Evolutionary conservation across 2,113 vertebrate genomes (phyloP).

Genomic region (Phrynosoma platyrhinos): DNA sequence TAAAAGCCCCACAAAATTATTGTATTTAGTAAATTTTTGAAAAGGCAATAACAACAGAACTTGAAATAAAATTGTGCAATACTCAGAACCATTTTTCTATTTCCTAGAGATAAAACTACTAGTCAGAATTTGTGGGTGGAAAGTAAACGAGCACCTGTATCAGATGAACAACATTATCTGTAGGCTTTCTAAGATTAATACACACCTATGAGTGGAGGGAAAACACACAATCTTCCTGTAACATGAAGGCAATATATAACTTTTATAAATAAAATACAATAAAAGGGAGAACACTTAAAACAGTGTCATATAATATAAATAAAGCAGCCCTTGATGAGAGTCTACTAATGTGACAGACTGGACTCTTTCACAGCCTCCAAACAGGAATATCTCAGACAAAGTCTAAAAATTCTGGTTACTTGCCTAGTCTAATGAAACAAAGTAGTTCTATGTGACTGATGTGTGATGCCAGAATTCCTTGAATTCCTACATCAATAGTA

Average conservation of each 20-base stretch:
- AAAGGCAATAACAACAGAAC: not conserved
- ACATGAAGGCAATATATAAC: constrained; percentile 49
- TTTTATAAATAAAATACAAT: constrained; percentile 74
- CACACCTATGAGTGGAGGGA: not conserved
- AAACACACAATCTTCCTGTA: constrained; percentile 45
- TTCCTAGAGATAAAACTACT: rapidly evolving
- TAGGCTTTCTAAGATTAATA: not conserved
- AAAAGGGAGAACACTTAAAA: constrained; percentile 61
- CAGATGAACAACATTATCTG: not conserved
- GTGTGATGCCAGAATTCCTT: constrained; percentile 4
- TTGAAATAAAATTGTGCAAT: not conserved
- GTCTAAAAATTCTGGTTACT: constrained; percentile 38
- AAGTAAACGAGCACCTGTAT: not conserved
- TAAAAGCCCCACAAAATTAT: not conserved
- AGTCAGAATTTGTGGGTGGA: not conserved
- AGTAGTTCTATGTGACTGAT: not conserved
- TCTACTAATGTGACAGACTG: constrained; percentile 33
- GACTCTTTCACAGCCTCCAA: constrained; percentile 29
- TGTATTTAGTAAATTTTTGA: not conserved
- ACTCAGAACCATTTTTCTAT: not conserved
- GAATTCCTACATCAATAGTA: not conserved
- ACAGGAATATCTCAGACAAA: constrained; percentile 37
- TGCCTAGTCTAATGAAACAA: constrained; percentile 41
- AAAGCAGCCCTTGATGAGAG: constrained; percentile 66
- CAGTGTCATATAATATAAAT: constrained; percentile 74